Percentiles rank a stretch among this genome's conserved stretches.
Evolutionary conservation across 2,113 vertebrate species (phyloP).

Genomic region (Mustela lutreola): DNA sequence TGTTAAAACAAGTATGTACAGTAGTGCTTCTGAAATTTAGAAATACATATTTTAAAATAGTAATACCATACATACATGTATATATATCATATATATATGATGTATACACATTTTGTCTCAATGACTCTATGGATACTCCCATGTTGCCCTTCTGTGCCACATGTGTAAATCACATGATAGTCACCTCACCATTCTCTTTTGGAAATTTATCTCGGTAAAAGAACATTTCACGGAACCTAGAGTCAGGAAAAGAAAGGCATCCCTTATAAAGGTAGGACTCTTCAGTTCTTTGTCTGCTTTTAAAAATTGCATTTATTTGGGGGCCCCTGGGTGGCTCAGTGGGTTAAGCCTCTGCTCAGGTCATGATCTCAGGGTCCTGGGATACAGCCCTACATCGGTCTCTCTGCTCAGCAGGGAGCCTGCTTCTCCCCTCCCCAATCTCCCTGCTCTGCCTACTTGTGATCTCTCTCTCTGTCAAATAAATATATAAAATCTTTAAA

Average conservation of each 20-base stretch:
- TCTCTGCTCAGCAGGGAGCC: no score
- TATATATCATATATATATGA: no score
- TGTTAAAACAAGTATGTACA: background rate
- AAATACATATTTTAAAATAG: background rate
- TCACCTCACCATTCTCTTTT: background rate
- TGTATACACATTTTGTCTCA: background rate
- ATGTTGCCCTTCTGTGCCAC: background rate
- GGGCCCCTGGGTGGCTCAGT: no score
- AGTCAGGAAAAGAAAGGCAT: background rate
- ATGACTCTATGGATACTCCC: background rate
- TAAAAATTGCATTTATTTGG: no score
- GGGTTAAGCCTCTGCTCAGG: no score
- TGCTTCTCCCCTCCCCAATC: no score
- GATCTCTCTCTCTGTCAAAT: no score
- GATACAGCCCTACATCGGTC: no score
- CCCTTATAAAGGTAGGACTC: background rate
- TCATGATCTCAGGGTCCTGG: no score
- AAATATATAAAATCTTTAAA: no score
- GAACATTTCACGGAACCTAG: background rate
- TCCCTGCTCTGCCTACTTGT: no score
- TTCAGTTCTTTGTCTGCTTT: background rate
- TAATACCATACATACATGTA: background rate
- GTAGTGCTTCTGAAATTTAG: conserved; percentile 1
- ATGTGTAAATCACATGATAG: background rate
- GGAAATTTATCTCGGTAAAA: background rate